Conservation (phyloP, 1,140 invertebrate genomes). For the Hetaerina americana region DNA sequence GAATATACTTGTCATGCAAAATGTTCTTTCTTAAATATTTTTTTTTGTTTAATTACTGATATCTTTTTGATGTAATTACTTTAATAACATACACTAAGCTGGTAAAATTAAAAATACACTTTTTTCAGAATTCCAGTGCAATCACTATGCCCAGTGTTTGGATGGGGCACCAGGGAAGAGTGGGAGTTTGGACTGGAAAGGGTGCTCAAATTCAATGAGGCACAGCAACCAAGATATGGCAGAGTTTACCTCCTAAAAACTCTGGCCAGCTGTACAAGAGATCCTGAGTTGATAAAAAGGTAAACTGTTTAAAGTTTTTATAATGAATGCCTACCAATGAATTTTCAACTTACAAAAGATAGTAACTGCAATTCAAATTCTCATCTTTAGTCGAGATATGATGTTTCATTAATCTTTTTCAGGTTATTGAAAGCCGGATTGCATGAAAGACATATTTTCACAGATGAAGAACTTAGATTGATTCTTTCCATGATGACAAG, state of each 20-base stretch:
- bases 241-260: constrained; percentile 60
- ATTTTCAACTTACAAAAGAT: too few relatives aligned
- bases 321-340: too few relatives aligned
- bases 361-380: too few relatives aligned
- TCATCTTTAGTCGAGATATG: too few relatives aligned
- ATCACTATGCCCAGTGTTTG: constrained; percentile 61
- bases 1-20: too few relatives aligned
- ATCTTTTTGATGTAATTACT: too few relatives aligned
- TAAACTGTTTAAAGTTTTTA: too few relatives aligned
- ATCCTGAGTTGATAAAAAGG: constrained; percentile 47
- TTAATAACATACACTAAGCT: too few relatives aligned
- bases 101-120: too few relatives aligned
- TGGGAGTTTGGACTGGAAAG: constrained; percentile 64
- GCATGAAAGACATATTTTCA: constrained; percentile 44
- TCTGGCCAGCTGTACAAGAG: constrained; percentile 55
- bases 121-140: constrained; percentile 50
- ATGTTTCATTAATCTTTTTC: too few relatives aligned
- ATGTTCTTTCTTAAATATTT: too few relatives aligned
- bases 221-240: neutral
- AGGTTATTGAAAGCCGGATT: constrained; percentile 51
- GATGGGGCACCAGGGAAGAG: constrained; percentile 58
- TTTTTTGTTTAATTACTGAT: too few relatives aligned
- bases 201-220: constrained; percentile 53
- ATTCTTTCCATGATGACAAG: constrained; percentile 57
- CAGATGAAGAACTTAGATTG: constrained; percentile 53